Conservation (phyloP, 1,140 invertebrate genomes). For the Antheraea pernyi region DNA sequence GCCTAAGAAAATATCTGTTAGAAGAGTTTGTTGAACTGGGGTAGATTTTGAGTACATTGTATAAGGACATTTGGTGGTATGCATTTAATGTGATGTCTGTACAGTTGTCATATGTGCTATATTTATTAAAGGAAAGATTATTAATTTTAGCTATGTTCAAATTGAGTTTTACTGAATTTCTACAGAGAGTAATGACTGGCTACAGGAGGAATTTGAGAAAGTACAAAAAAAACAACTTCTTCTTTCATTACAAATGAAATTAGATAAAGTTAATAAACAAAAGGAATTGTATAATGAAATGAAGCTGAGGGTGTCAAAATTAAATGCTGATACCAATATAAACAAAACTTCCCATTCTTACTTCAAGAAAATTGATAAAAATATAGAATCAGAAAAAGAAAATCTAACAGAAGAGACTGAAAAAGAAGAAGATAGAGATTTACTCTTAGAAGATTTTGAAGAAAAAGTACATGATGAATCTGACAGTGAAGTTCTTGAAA, state of each 20-base stretch:
- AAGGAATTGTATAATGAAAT: constrained; percentile 79
- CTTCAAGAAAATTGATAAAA: constrained; percentile 35
- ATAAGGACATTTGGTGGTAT: too few relatives aligned
- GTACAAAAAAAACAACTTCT: constrained; percentile 80
- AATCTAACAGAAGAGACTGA: constrained; percentile 63
- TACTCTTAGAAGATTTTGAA: constrained; percentile 76
- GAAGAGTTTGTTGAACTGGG: too few relatives aligned
- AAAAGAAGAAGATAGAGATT: constrained; percentile 54
- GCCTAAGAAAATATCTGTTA: too few relatives aligned
- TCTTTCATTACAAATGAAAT: constrained; percentile 75
- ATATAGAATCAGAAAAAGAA: constrained; percentile 44
- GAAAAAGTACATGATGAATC: constrained; percentile 44
- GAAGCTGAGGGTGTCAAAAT: constrained; percentile 61
- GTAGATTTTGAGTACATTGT: too few relatives aligned
- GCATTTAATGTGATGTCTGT: too few relatives aligned
- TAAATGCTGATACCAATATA: constrained; percentile 50
- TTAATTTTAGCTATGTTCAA: not conserved
- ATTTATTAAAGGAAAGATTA: too few relatives aligned
- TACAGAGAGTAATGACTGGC: constrained; percentile 82
- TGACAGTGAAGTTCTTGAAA: constrained; percentile 25
- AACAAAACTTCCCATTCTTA: constrained; percentile 47
- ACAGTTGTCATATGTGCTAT: too few relatives aligned
- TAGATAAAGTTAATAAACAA: constrained; percentile 75
- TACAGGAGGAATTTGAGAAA: constrained; percentile 83
- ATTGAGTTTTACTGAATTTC: constrained; percentile 15